Conservation (phyloP, 2,797 vertebrate genomes). For the Takifugu rubripes region DNA sequence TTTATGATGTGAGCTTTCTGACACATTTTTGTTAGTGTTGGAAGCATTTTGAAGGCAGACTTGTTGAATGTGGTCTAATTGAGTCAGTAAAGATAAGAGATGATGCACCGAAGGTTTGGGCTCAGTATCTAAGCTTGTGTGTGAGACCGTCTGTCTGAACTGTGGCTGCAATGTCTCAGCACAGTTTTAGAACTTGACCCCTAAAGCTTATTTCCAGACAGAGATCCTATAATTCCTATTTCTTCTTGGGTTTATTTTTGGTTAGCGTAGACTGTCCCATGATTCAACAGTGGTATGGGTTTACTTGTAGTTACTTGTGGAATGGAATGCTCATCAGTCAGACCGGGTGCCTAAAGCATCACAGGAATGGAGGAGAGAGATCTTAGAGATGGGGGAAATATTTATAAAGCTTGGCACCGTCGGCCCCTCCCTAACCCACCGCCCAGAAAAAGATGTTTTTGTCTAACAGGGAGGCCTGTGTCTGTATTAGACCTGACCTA, state of each 20-base stretch:
- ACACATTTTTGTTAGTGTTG: background rate
- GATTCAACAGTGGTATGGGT: conserved; percentile 48
- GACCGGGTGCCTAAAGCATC: conserved; percentile 59
- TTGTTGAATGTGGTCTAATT: background rate
- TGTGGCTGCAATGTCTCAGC: background rate
- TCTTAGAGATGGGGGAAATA: conserved; percentile 54
- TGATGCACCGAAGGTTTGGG: conserved; percentile 1
- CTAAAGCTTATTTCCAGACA: conserved; percentile 26
- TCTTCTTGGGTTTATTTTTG: conserved; percentile 53
- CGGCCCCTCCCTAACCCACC: conserved; percentile 13
- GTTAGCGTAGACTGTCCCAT: conserved; percentile 48
- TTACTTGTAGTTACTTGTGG: conserved; percentile 71
- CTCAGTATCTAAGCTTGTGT: background rate
- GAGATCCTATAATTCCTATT: conserved; percentile 19
- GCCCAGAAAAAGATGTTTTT: conserved; percentile 26
- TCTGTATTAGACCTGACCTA: conserved; percentile 39
- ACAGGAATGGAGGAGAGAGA: conserved; percentile 65
- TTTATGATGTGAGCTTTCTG: background rate
- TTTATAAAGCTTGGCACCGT: conserved; percentile 24
- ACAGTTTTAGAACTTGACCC: conserved; percentile 1
- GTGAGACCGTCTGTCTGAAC: background rate
- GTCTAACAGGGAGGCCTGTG: conserved; percentile 44
- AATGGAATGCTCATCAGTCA: conserved; percentile 67
- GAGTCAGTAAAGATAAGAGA: no score
- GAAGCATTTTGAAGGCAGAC: background rate